Conservation (phyloP, 2,888 invertebrate genomes). For the Diabrotica balteata region DNA sequence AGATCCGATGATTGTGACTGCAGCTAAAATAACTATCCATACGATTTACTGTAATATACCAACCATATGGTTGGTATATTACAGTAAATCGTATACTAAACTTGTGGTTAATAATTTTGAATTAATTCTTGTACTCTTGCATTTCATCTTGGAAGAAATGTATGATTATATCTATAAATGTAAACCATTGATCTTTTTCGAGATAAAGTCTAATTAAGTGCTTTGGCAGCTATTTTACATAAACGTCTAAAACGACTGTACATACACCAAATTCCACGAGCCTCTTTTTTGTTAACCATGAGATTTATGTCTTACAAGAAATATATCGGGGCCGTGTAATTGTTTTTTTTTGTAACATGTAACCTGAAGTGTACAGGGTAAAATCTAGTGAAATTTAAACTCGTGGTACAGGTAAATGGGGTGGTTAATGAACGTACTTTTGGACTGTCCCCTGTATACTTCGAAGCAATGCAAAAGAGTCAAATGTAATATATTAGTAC, state of each 20-base stretch:
- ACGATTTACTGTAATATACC: no score
- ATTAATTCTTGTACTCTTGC: no score
- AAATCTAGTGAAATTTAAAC: background rate
- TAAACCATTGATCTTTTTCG: no score
- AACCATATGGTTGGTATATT: no score
- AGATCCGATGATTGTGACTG: no score
- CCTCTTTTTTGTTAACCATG: constrained; percentile 38
- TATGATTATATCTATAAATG: no score
- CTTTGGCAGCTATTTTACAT: no score
- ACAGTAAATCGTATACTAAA: no score
- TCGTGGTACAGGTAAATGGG: background rate
- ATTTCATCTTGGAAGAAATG: no score
- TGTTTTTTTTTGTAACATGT: constrained; percentile 12
- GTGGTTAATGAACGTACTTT: constrained; percentile 3
- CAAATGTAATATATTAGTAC: constrained; percentile 60
- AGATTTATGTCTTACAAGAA: constrained; percentile 20
- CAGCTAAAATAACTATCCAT: no score
- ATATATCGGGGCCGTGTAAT: constrained; percentile 8
- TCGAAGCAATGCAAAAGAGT: constrained; percentile 43
- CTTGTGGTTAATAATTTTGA: no score
- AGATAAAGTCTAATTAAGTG: no score
- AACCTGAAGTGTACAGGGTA: constrained; percentile 13
- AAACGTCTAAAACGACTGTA: constrained; percentile 28
- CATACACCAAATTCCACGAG: constrained; percentile 26
- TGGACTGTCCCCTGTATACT: constrained; percentile 17